Evolutionary conservation across 2,797 vertebrate species (phyloP), one percentile per base, ranked within the genome.

Genomic region (Sarcophilus harrisii): DNA sequence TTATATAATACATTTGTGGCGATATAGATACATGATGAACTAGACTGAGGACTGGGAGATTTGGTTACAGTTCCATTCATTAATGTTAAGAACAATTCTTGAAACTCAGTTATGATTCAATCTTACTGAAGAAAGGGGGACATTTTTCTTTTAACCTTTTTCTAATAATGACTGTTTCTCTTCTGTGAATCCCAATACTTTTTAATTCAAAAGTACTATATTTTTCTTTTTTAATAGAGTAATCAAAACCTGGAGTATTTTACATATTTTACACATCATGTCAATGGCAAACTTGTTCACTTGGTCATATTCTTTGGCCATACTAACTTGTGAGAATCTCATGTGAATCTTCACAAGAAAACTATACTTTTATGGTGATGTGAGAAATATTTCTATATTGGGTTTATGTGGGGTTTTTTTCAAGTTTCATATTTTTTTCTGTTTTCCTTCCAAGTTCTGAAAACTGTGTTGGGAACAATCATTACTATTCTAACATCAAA

Each of bases 381-480:
- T 49, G 21, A 38, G 73, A 87, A 2, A 87, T 81, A 81, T 87
- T 45, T 87, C 38, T 87, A 87, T 87, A 87, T 87, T 87, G 38
- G 24, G 73, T 87, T 87, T 87, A 45, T 87, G 73, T 87, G 38
- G 3, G 2, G 24, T 81, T 73, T 60, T 87, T 87, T 45, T 27
- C n/a, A 73, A 81, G 73, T 45, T 49, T 45, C 73, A 49, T 87
- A 24, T 87, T 49, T 81, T 87, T 27, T 2, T 87, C 73, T 87
- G 73, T 49, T 87, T 87, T 45, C 38, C 3, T 87, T 87, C 38
- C 73, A 21, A 27, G 38, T 49, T 45, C 73, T 87, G 38, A 87
- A 87, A 87, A 87, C 73, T 87, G 73, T 87, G 73, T 87, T 87
- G 73, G 73, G 73, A 87, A 38, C 73, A 87, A 87, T 87, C 73